A percentile compares a stretch with the other conserved stretches of the same genome.
phyloP scores from a whole-genome alignment of 2,888 invertebrate genomes.

The Euproctis similis region DNA sequence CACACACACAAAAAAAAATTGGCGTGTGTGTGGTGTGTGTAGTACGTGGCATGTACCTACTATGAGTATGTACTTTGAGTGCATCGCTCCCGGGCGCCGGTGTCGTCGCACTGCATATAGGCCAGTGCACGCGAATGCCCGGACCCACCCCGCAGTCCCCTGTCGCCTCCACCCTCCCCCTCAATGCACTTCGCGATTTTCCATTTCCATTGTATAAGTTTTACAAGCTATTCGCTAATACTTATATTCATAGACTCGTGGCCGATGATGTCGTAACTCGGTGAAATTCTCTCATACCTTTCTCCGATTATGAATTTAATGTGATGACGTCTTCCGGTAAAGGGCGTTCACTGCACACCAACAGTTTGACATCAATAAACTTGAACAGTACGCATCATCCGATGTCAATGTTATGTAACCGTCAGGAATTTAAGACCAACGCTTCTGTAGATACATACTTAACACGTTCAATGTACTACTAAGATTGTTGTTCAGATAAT shows the following conservation, averaged over 20 bases:
- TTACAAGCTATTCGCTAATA: conserved; percentile 55
- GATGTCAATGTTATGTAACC: conserved; percentile 10
- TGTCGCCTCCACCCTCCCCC: conserved; percentile 22
- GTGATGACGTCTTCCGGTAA: conserved; percentile 44
- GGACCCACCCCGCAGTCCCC: conserved; percentile 28
- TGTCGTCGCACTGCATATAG: conserved; percentile 76
- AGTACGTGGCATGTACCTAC: conserved; percentile 62
- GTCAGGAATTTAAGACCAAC: conserved; percentile 6
- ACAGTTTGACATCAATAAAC: conserved; percentile 30
- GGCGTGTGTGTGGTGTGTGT: conserved; percentile 63
- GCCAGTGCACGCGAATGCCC: conserved; percentile 74
- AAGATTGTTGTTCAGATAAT: too few species aligned
- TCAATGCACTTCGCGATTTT: conserved; percentile 66
- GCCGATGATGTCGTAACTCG: conserved; percentile 53
- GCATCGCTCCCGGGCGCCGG: conserved; percentile 74
- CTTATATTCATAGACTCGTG: conserved; percentile 44
- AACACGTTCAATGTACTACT: too few species aligned
- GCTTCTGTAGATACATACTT: conserved; percentile 6
- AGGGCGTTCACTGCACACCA: conserved; percentile 39
- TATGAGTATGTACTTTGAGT: conserved; percentile 63
- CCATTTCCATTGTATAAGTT: conserved; percentile 62
- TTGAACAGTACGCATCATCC: conserved; percentile 9
- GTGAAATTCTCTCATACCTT: conserved; percentile 56
- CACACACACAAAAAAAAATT: conserved; percentile 58
- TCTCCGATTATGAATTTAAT: conserved; percentile 36